Evolutionary conservation across 2,888 invertebrate genomes (phyloP).

Genomic region (Eurytoma adleriae): DNA sequence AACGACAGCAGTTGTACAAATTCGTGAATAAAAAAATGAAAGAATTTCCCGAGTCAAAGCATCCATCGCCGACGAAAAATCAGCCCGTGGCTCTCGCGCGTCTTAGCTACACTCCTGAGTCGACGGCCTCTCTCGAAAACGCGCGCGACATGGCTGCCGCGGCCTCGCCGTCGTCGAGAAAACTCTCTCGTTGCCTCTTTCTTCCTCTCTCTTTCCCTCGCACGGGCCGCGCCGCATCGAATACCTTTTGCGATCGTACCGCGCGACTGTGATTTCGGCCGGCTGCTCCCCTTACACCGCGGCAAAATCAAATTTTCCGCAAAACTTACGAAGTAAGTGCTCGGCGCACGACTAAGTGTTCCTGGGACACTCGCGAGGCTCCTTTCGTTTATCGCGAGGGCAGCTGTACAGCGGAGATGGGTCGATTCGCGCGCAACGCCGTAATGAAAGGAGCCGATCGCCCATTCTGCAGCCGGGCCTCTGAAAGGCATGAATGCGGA

Average conservation of each 20-base stretch:
- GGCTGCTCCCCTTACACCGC: too few relatives aligned
- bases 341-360: too few relatives aligned
- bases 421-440: not conserved
- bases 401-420: not conserved
- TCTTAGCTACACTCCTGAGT: slow-evolving; percentile 12
- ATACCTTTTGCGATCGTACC: slow-evolving; percentile 11
- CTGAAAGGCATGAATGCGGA: not conserved
- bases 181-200: slow-evolving; percentile 19
- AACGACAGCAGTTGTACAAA: too few relatives aligned
- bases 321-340: too few relatives aligned
- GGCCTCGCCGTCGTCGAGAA: slow-evolving; percentile 4
- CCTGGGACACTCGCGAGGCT: too few relatives aligned
- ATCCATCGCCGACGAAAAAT: slow-evolving; percentile 16
- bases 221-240: not conserved
- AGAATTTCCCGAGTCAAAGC: too few relatives aligned
- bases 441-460: not conserved
- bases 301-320: too few relatives aligned
- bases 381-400: too few relatives aligned
- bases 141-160: slow-evolving; percentile 36
- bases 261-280: not conserved
- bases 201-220: slow-evolving; percentile 6
- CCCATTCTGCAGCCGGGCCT: not conserved
- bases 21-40: too few relatives aligned
- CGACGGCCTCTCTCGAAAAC: slow-evolving; percentile 10
- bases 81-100: slow-evolving; percentile 7